Evolutionary conservation across 2,888 invertebrate species (phyloP).

Genomic region (Spodoptera picta): DNA sequence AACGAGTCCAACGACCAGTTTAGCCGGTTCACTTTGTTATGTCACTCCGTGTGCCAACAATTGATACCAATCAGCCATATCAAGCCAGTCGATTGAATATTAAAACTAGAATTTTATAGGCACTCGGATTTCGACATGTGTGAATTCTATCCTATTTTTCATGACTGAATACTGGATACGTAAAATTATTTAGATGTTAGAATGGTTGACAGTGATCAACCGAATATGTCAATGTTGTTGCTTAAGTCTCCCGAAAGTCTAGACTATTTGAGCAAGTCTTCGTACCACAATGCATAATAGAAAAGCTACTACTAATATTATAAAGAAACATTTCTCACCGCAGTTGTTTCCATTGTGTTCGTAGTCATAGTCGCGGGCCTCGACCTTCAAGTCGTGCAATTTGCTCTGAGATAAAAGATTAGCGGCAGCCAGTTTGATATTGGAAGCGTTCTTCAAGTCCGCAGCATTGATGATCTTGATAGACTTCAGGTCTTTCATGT

Average conservation of each 20-base stretch:
- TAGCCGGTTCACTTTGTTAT: slow-evolving; percentile 57
- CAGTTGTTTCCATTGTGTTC: slow-evolving; percentile 75
- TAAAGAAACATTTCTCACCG: slow-evolving; percentile 69
- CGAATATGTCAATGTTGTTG: too few species aligned
- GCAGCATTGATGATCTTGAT: slow-evolving; percentile 92
- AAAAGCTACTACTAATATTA: background rate
- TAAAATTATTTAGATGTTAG: too few species aligned
- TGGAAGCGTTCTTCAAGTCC: slow-evolving; percentile 87
- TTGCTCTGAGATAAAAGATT: slow-evolving; percentile 85
- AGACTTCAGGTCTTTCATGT: slow-evolving; percentile 91
- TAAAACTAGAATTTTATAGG: slow-evolving; percentile 5
- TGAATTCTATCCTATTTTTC: too few species aligned
- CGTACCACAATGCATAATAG: too few species aligned
- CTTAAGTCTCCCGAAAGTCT: too few species aligned
- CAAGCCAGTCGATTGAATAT: slow-evolving; percentile 32
- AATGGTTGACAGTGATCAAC: too few species aligned
- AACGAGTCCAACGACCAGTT: slow-evolving; percentile 53
- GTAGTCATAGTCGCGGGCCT: slow-evolving; percentile 78
- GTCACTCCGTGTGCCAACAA: slow-evolving; percentile 61
- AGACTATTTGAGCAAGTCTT: too few species aligned
- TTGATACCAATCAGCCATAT: slow-evolving; percentile 66
- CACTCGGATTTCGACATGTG: background rate
- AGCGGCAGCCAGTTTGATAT: slow-evolving; percentile 86
- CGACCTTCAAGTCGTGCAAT: slow-evolving; percentile 78
- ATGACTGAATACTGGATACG: too few species aligned